A percentile compares a stretch with the other conserved stretches of the same genome.
phyloP scores from a whole-genome alignment of 2,888 invertebrate genomes.

The Plemyria rubiginata region DNA sequence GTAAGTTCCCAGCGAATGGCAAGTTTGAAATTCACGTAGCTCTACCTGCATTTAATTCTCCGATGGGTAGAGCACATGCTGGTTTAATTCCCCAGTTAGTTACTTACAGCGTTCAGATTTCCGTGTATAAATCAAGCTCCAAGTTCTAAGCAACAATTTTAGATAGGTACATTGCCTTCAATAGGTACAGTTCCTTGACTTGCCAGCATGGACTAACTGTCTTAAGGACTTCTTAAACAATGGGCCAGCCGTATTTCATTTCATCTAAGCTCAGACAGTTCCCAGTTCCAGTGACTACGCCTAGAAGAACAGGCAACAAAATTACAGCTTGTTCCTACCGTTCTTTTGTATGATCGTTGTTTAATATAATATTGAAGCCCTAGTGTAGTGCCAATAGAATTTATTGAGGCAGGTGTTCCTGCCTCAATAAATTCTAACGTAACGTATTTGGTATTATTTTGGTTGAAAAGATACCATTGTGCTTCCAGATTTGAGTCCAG shows the following conservation, averaged over 20 bases:
- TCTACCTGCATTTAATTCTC: conserved; percentile 18
- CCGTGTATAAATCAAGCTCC: conserved; percentile 25
- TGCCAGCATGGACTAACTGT: conserved; percentile 3
- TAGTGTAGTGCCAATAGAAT: too few species aligned
- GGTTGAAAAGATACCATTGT: too few species aligned
- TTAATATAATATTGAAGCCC: too few species aligned
- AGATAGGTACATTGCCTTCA: conserved; percentile 23
- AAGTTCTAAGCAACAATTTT: conserved; percentile 23
- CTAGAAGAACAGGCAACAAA: too few species aligned
- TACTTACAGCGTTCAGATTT: conserved; percentile 25
- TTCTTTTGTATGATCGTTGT: too few species aligned
- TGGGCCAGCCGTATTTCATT: too few species aligned
- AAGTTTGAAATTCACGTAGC: conserved; percentile 19
- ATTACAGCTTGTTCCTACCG: too few species aligned
- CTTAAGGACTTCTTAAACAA: conserved; percentile 6
- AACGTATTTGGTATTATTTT: too few species aligned
- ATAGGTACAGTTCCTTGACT: conserved; percentile 22
- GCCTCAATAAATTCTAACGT: too few species aligned
- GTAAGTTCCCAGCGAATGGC: not conserved
- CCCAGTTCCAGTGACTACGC: too few species aligned
- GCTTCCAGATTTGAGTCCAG: conserved; percentile 2
- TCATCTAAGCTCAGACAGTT: too few species aligned
- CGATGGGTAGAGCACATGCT: conserved; percentile 12
- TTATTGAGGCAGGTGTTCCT: too few species aligned
- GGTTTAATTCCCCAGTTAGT: conserved; percentile 28